Conservation (phyloP, 2,888 invertebrate species). For the Stenurella melanura region DNA sequence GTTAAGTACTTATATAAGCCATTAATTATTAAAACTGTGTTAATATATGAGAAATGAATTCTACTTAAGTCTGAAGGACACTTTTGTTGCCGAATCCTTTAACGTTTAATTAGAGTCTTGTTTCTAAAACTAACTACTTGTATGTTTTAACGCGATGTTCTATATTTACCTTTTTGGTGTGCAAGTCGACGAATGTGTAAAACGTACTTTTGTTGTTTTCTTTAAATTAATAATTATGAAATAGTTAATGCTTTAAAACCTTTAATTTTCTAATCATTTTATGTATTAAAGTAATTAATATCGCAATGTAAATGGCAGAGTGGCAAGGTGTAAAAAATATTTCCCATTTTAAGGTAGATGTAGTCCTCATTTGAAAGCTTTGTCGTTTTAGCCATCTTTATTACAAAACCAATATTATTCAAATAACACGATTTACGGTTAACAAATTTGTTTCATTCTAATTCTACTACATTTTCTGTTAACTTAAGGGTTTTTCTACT, state of each 20-base stretch:
- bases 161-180: constrained; percentile 34
- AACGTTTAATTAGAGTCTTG: constrained; percentile 65
- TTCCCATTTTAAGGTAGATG: too few species aligned
- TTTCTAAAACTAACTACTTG: constrained; percentile 59
- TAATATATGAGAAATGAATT: constrained; percentile 66
- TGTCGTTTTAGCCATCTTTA: too few species aligned
- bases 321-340: constrained; percentile 11
- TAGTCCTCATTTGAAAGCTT: too few species aligned
- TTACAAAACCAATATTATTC: too few species aligned
- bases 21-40: constrained; percentile 64
- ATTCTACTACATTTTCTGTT: too few species aligned
- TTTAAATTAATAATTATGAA: constrained; percentile 36
- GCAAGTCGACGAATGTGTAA: not conserved
- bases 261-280: constrained; percentile 19
- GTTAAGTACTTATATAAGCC: constrained; percentile 67
- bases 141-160: constrained; percentile 30
- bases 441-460: too few species aligned
- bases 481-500: too few species aligned
- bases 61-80: constrained; percentile 66
- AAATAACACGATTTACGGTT: too few species aligned
- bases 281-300: constrained; percentile 31
- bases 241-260: constrained; percentile 21
- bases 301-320: constrained; percentile 16
- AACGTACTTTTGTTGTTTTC: constrained; percentile 31
- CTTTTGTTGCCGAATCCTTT: constrained; percentile 64